Evolutionary conservation across 1,140 invertebrate species (phyloP).

Genomic region (Gryllus bimaculatus): DNA sequence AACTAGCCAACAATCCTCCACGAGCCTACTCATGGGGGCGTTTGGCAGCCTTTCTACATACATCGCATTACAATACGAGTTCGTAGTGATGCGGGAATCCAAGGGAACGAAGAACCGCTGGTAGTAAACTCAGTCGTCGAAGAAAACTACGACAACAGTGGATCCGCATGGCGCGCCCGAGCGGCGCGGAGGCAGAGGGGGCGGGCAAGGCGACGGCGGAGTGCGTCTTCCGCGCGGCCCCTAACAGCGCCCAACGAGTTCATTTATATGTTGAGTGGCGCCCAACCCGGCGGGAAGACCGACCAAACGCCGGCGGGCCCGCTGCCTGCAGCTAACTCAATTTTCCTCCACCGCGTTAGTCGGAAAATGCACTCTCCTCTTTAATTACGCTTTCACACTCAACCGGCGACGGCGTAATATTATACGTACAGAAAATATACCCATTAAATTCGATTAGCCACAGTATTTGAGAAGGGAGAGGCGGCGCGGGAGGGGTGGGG

Average conservation of each 20-base stretch:
- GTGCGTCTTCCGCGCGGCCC: not conserved
- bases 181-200: too few relatives aligned
- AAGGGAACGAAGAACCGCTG: too few relatives aligned
- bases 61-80: too few relatives aligned
- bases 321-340: not conserved
- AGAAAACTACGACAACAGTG: too few relatives aligned
- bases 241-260: not conserved
- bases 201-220: too few relatives aligned
- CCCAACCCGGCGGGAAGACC: not conserved
- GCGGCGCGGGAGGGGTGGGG: too few relatives aligned
- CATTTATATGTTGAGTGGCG: conserved; percentile 4
- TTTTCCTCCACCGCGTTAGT: not conserved
- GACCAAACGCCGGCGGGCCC: not conserved
- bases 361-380: not conserved
- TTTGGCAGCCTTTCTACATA: too few relatives aligned
- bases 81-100: too few relatives aligned
- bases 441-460: not conserved
- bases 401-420: not conserved
- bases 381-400: not conserved
- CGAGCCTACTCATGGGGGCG: too few relatives aligned
- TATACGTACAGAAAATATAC: not conserved
- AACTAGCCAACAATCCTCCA: too few relatives aligned
- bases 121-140: too few relatives aligned
- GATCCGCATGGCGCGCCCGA: too few relatives aligned
- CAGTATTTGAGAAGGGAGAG: not conserved